phyloP scores from a whole-genome alignment of 2,113 vertebrate species.

The Emydocephalus ijimae region DNA sequence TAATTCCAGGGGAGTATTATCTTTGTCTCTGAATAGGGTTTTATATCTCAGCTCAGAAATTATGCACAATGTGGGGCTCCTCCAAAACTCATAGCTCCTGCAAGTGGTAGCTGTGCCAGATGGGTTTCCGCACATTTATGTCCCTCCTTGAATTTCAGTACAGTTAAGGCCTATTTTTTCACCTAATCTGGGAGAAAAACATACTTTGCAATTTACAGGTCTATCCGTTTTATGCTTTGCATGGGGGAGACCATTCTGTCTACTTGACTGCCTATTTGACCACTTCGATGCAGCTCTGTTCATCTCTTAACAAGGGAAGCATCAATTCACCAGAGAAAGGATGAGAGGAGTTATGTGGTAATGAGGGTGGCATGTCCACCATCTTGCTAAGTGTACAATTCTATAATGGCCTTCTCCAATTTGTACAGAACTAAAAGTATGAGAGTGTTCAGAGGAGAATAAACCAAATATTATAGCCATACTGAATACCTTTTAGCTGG shows the following conservation, averaged over 20 bases:
- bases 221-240: neutral
- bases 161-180: neutral
- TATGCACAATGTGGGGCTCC: neutral
- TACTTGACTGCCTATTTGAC: neutral
- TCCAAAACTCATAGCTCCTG: neutral
- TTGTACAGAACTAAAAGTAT: neutral
- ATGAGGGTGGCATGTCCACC: neutral
- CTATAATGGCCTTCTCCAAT: neutral
- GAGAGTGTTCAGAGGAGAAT: neutral
- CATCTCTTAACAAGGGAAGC: neutral
- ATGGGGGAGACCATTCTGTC: neutral
- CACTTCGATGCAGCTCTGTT: neutral
- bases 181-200: neutral
- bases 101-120: neutral
- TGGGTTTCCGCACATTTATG: neutral
- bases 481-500: constrained; percentile 81
- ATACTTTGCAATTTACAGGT: neutral
- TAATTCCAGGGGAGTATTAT: neutral
- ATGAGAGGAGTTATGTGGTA: neutral
- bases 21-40: neutral
- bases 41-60: neutral
- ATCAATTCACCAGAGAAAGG: neutral
- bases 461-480: neutral
- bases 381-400: neutral
- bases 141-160: neutral